These are phyloP conservation scores for Zaprionus inermis DNA, from an alignment of 1,140 invertebrate species.

Conservation along the genomic window DNA sequence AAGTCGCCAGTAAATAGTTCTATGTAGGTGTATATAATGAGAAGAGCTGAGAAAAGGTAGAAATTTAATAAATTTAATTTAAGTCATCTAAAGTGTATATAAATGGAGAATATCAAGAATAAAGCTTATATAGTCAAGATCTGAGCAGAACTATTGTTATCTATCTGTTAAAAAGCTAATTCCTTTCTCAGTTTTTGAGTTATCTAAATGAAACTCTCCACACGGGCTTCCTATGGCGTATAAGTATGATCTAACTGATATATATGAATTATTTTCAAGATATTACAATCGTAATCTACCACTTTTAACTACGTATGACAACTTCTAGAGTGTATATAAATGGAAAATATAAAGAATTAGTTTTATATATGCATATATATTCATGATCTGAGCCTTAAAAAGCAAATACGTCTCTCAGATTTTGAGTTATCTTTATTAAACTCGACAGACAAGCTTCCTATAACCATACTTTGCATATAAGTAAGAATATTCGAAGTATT, in stretches of 20 bases:
- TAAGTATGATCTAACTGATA: too few species aligned
- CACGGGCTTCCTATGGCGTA: background rate
- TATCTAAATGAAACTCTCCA: background rate
- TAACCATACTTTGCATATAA: background rate
- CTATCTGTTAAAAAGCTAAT: background rate
- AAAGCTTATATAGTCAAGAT: too few species aligned
- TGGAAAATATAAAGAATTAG: too few species aligned
- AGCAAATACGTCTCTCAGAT: background rate
- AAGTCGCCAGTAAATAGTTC: constrained; percentile 49
- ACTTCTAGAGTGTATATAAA: too few species aligned
- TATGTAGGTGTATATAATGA: background rate
- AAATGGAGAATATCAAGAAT: too few species aligned
- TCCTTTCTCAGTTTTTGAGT: background rate
- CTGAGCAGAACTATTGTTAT: too few species aligned
- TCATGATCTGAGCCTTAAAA: background rate
- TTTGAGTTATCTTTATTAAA: background rate
- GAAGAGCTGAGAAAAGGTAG: background rate
- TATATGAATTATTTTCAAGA: background rate
- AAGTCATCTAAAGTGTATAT: too few species aligned
- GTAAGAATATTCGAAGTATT: background rate
- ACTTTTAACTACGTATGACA: too few species aligned
- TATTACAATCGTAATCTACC: too few species aligned
- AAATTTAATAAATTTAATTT: too few species aligned
- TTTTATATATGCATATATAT: too few species aligned
- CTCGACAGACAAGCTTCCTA: background rate